Evolutionary conservation across 2,888 invertebrate genomes (phyloP).

Genomic region (Eueremaeus valkanovi): DNA sequence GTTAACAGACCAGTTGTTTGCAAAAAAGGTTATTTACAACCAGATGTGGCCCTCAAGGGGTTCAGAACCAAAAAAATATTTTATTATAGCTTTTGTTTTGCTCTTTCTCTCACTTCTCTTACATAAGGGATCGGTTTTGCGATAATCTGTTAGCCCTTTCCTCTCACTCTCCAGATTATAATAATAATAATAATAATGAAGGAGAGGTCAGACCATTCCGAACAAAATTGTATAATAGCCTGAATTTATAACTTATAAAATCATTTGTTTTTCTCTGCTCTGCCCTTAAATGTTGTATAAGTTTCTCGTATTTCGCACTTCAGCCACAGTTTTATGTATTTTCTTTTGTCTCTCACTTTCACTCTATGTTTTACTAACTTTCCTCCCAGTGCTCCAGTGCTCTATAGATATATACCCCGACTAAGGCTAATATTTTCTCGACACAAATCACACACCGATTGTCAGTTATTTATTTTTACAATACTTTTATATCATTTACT

Average conservation of each 20-base stretch:
- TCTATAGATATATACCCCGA: no score
- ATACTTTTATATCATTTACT: no score
- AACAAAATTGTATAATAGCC: not conserved
- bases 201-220: not conserved
- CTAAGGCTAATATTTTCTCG: no score
- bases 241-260: not conserved
- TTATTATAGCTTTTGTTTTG: not conserved
- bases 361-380: not conserved
- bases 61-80: not conserved
- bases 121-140: not conserved
- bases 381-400: not conserved
- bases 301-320: no score
- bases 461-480: no score
- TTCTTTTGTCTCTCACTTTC: no score
- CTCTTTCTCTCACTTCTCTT: not conserved
- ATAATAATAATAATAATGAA: not conserved
- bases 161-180: not conserved
- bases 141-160: not conserved
- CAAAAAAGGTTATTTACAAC: conserved; percentile 5
- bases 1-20: no score
- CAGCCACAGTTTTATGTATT: no score
- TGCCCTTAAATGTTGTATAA: no score
- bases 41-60: conserved; percentile 1
- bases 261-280: not conserved
- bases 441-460: no score